These are phyloP conservation scores for Fundulus diaphanus DNA, from an alignment of 2,797 vertebrate species.

Conservation along the genomic window DNA sequence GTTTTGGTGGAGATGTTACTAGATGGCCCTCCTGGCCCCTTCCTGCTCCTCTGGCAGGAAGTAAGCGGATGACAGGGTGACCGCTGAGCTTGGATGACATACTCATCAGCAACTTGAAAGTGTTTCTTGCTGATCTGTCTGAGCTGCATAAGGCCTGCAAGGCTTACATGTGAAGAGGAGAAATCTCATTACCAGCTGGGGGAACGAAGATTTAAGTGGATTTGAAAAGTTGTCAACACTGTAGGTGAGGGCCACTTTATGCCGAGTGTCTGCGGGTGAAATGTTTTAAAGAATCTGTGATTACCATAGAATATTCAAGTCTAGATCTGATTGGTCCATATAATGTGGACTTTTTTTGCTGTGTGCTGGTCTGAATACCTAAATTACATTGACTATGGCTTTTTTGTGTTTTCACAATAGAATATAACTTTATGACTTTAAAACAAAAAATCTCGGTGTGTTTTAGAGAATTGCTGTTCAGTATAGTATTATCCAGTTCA, in stretches of 20 bases:
- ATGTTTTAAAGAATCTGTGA: not conserved
- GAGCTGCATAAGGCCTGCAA: not conserved
- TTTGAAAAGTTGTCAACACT: not conserved
- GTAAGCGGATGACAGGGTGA: not conserved
- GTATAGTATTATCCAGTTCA: too few relatives aligned
- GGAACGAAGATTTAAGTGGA: not conserved
- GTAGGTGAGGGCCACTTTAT: not conserved
- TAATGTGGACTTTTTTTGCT: not conserved
- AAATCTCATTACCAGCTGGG: conserved; percentile 1
- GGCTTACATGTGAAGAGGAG: not conserved
- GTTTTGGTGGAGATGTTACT: not conserved
- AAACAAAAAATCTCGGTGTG: too few relatives aligned
- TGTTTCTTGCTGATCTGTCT: conserved; percentile 11
- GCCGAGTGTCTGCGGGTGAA: not conserved
- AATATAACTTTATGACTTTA: not conserved
- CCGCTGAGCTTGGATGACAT: not conserved
- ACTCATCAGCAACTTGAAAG: not conserved
- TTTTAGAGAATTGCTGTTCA: too few relatives aligned
- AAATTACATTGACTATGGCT: not conserved
- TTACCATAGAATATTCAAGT: not conserved
- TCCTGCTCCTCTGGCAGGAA: not conserved
- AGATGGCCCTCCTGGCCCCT: not conserved
- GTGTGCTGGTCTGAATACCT: not conserved
- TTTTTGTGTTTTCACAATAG: not conserved
- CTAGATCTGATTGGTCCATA: not conserved